Conservation (phyloP, 2,888 invertebrate genomes). For the Cantharis nigra region DNA sequence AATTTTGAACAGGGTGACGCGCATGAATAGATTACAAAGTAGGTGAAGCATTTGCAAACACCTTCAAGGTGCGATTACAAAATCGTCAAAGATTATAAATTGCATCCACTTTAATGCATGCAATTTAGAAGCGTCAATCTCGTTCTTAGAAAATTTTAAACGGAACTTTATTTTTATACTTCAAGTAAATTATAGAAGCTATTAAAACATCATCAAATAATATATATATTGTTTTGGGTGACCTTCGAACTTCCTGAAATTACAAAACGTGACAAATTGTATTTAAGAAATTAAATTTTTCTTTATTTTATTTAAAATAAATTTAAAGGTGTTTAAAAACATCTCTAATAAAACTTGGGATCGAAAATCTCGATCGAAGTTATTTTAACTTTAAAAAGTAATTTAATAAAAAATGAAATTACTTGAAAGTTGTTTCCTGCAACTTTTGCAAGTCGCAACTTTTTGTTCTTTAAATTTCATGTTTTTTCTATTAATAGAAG, state of each 20-base stretch:
- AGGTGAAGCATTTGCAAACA: not conserved
- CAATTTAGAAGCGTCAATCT: no score
- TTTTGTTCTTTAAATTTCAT: not conserved
- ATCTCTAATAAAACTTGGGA: not conserved
- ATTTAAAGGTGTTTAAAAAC: not conserved
- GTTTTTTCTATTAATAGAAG: not conserved
- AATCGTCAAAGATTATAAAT: not conserved
- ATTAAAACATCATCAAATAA: not conserved
- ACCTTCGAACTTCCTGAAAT: not conserved
- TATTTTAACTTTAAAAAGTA: not conserved
- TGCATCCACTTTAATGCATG: no score
- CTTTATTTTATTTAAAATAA: not conserved
- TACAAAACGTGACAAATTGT: not conserved
- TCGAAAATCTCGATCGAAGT: not conserved
- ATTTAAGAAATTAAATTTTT: not conserved
- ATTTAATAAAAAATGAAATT: not conserved
- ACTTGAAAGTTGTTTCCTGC: not conserved
- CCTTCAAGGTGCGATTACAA: not conserved
- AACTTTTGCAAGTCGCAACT: not conserved
- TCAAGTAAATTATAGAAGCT: not conserved
- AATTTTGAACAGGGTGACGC: not conserved
- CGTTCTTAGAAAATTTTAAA: no score
- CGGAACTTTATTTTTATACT: not conserved
- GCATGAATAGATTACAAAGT: not conserved
- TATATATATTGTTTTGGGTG: not conserved